Percentiles rank a stretch among this genome's conserved stretches.
Evolutionary conservation across 1,140 invertebrate genomes (phyloP).

Genomic region (Zaprionus africanus): DNA sequence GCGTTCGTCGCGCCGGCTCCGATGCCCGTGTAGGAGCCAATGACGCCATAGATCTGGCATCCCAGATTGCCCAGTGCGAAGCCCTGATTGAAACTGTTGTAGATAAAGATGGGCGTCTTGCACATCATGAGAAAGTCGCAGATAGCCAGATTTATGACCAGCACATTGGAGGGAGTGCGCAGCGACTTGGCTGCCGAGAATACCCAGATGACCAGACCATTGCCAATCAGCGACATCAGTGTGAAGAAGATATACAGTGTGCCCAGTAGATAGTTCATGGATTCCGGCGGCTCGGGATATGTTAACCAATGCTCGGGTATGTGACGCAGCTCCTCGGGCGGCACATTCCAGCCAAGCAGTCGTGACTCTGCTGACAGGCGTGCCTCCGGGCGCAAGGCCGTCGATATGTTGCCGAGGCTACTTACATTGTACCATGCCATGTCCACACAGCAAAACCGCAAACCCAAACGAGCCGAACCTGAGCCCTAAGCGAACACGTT

Average conservation of each 20-base stretch:
- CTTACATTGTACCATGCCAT: conserved; percentile 57
- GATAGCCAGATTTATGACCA: conserved; percentile 94
- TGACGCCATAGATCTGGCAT: conserved; percentile 91
- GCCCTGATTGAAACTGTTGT: conserved; percentile 91
- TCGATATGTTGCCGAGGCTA: conserved; percentile 65
- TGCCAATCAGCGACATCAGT: conserved; percentile 91
- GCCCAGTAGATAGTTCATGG: conserved; percentile 93
- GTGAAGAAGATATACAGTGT: conserved; percentile 93
- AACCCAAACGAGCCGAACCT: conserved; percentile 22
- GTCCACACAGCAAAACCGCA: neutral
- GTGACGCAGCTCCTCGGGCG: conserved; percentile 89
- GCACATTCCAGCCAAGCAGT: conserved; percentile 91
- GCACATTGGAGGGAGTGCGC: conserved; percentile 95
- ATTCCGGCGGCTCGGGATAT: conserved; percentile 91
- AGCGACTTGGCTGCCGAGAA: conserved; percentile 91
- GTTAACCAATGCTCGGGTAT: conserved; percentile 94
- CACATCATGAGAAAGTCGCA: conserved; percentile 96
- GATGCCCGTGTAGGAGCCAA: conserved; percentile 93
- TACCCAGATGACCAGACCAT: conserved; percentile 95
- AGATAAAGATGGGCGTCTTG: conserved; percentile 88
- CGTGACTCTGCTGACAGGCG: conserved; percentile 79
- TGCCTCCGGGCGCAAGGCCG: conserved; percentile 65
- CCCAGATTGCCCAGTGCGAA: conserved; percentile 90
- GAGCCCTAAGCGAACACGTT: neutral
- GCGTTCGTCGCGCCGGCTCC: conserved; percentile 91